phyloP scores from a whole-genome alignment of 2,888 invertebrate species.

The Spodoptera picta region DNA sequence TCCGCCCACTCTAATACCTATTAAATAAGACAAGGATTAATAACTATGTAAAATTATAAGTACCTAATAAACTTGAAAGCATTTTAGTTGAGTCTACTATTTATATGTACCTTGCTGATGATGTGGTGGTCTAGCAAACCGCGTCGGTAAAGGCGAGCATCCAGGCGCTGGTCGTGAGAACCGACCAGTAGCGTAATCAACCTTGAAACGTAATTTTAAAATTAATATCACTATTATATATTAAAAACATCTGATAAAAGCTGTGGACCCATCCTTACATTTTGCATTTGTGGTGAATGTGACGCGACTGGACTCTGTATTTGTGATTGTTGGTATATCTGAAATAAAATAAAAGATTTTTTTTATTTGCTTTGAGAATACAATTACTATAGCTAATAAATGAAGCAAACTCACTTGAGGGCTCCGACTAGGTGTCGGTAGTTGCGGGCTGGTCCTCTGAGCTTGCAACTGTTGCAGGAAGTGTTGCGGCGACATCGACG shows the following conservation, averaged over 20 bases:
- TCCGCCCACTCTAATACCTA: constrained; percentile 85
- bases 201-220: constrained; percentile 53
- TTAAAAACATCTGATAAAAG: neutral
- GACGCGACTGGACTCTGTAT: constrained; percentile 85
- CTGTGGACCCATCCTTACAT: constrained; percentile 65
- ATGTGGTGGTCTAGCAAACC: constrained; percentile 83
- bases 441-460: constrained; percentile 83
- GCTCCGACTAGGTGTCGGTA: constrained; percentile 84
- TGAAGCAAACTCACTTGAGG: constrained; percentile 74
- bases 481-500: constrained; percentile 74
- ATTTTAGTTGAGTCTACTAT: neutral
- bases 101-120: constrained; percentile 79
- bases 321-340: constrained; percentile 86
- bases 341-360: constrained; percentile 39
- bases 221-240: neutral
- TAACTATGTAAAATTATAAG: no score
- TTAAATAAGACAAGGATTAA: constrained; percentile 4
- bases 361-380: neutral
- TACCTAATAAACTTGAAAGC: neutral
- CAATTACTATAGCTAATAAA: neutral
- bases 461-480: constrained; percentile 80
- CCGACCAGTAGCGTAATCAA: constrained; percentile 77
- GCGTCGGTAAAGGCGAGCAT: constrained; percentile 80
- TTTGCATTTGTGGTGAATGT: constrained; percentile 85
- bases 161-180: constrained; percentile 83